A percentile compares a stretch with the other conserved stretches of the same genome.
Conservation (phyloP, 2,797 vertebrate genomes). For the Meda fulgida region DNA sequence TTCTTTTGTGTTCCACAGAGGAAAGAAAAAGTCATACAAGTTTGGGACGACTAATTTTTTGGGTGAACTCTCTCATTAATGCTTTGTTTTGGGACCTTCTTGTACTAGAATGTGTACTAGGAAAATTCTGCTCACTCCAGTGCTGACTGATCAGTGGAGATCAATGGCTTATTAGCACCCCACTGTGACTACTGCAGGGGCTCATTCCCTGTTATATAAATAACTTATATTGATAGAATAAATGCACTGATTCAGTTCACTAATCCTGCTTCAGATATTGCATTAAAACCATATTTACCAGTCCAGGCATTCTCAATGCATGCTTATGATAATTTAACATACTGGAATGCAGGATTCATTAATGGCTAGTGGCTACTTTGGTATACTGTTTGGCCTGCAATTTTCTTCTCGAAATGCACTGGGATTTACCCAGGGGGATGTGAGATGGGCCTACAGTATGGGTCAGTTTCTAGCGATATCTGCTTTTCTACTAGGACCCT, state of each 20-base stretch:
- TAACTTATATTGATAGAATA: background rate
- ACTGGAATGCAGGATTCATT: background rate
- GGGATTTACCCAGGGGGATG: constrained; percentile 16
- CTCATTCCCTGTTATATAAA: background rate
- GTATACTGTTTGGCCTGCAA: background rate
- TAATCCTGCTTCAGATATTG: background rate
- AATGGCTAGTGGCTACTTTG: background rate
- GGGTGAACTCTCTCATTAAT: background rate
- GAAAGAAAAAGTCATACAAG: background rate
- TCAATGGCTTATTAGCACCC: constrained; percentile 46
- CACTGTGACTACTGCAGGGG: constrained; percentile 25
- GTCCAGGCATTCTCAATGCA: background rate
- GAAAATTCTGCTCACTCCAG: background rate
- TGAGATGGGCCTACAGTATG: constrained; percentile 2
- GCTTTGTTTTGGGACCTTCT: background rate
- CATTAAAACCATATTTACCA: background rate
- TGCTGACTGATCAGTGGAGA: constrained; percentile 39
- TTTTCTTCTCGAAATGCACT: constrained; percentile 18
- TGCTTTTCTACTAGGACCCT: constrained; percentile 31
- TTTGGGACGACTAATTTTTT: background rate
- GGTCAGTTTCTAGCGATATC: constrained; percentile 26
- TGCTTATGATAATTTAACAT: background rate
- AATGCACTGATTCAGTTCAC: too few relatives aligned
- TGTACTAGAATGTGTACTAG: background rate
- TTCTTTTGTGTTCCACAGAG: background rate